Evolutionary conservation across 2,113 vertebrate species (phyloP), one percentile per base, ranked within the genome.

Genomic region (Leucopsar rothschildi): DNA sequence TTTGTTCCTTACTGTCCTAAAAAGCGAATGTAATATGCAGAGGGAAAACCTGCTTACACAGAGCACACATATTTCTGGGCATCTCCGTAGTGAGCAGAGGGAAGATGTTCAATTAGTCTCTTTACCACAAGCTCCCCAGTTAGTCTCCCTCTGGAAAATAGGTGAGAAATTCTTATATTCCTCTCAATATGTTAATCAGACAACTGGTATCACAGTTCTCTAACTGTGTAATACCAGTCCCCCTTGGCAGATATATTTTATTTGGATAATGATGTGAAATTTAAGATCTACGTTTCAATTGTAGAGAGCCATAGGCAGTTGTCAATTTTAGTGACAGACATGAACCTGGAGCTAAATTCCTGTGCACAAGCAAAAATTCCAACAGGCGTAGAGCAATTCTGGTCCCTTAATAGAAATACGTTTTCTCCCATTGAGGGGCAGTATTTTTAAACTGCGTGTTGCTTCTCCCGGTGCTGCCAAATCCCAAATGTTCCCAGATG

Each of bases 181-280:
- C 97, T 97, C 98, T 98, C 98, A 98, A 98, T 98, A 98, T 98
- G 98, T 98, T 98, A 98, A 98, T 98, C 98, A 98, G 97, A 98
- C 96, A 96, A 98, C 97, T 97, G 97, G 98, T 98, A 98, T 98
- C 98, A 96, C 96, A 97, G 96, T 97, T 97, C 97, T 98, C 97
- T 98, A 98, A 98, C 98, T 96, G 97, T 98, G 98, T 98, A 98
- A 98, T 98, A 98, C 97, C 97, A 98, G 98, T 98, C 98, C 98
- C 98, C 98, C 96, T 98, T 98, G 98, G 98, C 98, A 98, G 97
- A 98, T 98, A 98, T 98, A 98, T 98, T 98, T 98, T 98, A 98
- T 98, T 97, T 98, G 98, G 99, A 99, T 99, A 99, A 99, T 99
- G 98, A 99, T 99, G 98, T 99, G 98, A 99, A 99, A 99, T 99